Evolutionary conservation across 64 coral and sea anemone genomes (phyloP), one percentile per base, ranked within the genome.

Genomic region (Trachythela sp.): DNA sequence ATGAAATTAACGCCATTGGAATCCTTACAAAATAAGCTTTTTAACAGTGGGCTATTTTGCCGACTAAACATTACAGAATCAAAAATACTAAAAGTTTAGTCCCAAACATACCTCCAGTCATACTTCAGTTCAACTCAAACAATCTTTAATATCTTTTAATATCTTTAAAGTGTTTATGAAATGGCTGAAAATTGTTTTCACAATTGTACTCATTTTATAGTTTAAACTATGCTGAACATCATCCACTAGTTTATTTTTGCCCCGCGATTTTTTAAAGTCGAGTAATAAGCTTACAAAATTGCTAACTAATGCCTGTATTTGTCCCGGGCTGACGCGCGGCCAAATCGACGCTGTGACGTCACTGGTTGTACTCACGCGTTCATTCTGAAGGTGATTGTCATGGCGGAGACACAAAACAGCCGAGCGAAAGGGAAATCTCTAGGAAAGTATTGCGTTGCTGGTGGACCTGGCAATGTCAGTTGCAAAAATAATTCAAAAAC

Each of bases 401-500:
- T 68, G 59, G 59, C 59, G 14, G 20, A 68, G 59, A 31, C 18
- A 68, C 59, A 68, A 68, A 68, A 68, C 30, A 68, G 59, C 59
- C 59, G 59, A 68, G 20, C 59, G 20, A 68, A 68, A 68, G 59
- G 59, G 20, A 68, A 22, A 68, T 68, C 59, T 31, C 59, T 68
- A 6, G 59, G 59, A 68, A 68, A 22, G 59, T 68, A 68, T 68
- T 68, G 59, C 18, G 59, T 68, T 31, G 59, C 59, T 68, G 59
- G 30, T 68, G 59, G 59, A 31, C 59, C 59, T 22, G 18, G 59
- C 20, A 31, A 68, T 68, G 59, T 68, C 59, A 8, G 59, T 31
- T 68, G 59, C 30, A 68, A 68, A 68, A 68, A 68, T 68, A 68
- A 68, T 31, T 68, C 5, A 68, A 68, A 68, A 68, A 68, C 59